Base-by-base conservation (phyloP, 2,888 invertebrate genomes). In the Andrena chrysosceles region DNA sequence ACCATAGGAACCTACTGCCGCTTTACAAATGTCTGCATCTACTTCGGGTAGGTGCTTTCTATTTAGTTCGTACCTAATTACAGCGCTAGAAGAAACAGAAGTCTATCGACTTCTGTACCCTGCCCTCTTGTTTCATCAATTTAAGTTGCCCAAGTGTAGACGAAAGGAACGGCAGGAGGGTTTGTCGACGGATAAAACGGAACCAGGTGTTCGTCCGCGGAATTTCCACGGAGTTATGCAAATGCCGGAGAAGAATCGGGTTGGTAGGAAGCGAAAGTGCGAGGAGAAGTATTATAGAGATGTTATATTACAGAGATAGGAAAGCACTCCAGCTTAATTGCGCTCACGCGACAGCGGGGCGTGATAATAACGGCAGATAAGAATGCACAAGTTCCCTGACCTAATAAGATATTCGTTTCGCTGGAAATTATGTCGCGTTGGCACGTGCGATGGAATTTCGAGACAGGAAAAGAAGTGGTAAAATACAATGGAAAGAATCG, bases 281-380 rank as follows among this genome's bases (percentile, higher is more conserved):
- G n/a, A 1, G 16, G 23, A 23, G n/a, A 59, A 64, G 68, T 69
- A 66, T 73, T 68, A 69, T 48, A 48, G 68, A 68, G 68, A 63
- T 69, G 59, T 77, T 79, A 70, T 77, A 64, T 56, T 16, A 31
- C 64, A n/a, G 49, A 35, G 77, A 78, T 66, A 59, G 68, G 63
- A 73, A 63, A 73, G 68, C 64, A 69, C 73, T 79, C 64, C 10
- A 13, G 80, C 16, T 73, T 79, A 81, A 79, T 79, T 79, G 64
- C 64, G 29, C 73, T 60, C 67, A 66, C 68, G 70, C 59, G 69
- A 77, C 59, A 77, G 20, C 64, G 29, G 2, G 74, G 62, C 31
- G 29, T n/a, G 69, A 79, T 79, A 49, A 64, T 79, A 64, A 59
- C 64, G 42, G 16, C 49, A 56, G 77, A 79, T 79, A 77, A 77